Evolutionary conservation across 2,888 invertebrate species (phyloP), one percentile per base, ranked within the genome.

Genomic region (Cordilura impudica): DNA sequence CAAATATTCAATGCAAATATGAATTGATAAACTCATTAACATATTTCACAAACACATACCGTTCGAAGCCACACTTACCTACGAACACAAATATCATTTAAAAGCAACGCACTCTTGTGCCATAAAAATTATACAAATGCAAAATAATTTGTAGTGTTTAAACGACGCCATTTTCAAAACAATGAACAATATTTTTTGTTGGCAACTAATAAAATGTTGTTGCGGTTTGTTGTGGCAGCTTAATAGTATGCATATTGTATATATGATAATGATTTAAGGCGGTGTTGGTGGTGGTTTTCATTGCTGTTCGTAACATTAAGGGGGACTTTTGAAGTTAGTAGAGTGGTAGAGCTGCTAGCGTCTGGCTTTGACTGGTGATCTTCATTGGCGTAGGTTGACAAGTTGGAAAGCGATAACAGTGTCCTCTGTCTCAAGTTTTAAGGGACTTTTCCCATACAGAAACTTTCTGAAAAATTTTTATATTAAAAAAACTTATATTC

Each of bases 101-200:
- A 61, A 49, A 23, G 26, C 35, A 49, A 66, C 58, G 72, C 72
- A 54, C 49, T 58, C 39, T 21, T 21, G 43, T 31, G 35, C 21
- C 53, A 61, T 54, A 18, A 63, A 39, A 69, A 56, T 51, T 45
- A 63, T 63, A 70, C 69, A 69, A 75, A 75, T 75, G 69, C 56
- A 75, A 69, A 69, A 70, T 69, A 70, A 76, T 70, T 76, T 76
- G 69, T 70, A 76, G 63, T 70, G 69, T 76, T 76, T 63, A 76
- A 76, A 63, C 63, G 69, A 76, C 75, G 75, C 75, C 75, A 76
- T 76, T 76, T 76, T 76, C 49, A 49, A 63, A 70, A 70, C 43
- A 63, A 70, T 31, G 56, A 69, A 23, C 75, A 76, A 76, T 70
- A 70, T 76, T 76, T 76, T 67, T 74, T 65, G 39, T 26, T 72